These are phyloP conservation scores for Sebastiscus tertius DNA, from an alignment of 2,797 vertebrate species.

Conservation along the genomic window DNA sequence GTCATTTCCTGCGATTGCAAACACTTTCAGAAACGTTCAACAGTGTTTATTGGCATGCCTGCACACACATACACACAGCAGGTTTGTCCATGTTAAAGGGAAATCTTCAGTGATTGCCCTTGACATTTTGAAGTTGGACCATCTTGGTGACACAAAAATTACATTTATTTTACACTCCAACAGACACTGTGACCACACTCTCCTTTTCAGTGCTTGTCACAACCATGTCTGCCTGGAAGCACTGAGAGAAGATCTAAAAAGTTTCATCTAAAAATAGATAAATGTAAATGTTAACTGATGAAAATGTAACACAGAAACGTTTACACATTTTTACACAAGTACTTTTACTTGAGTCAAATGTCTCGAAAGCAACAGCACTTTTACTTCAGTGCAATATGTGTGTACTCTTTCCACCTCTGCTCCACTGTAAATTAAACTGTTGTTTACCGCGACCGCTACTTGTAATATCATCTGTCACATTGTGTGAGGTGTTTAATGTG, in stretches of 20 bases:
- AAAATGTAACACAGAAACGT: too few relatives aligned
- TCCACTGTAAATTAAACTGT: not conserved
- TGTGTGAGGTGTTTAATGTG: not conserved
- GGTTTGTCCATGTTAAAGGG: slow-evolving; percentile 5
- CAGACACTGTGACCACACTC: not conserved
- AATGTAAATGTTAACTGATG: not conserved
- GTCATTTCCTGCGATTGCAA: slow-evolving; percentile 18
- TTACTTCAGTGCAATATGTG: too few relatives aligned
- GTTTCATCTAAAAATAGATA: not conserved
- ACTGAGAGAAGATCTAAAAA: not conserved
- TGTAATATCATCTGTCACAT: not conserved
- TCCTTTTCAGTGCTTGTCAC: not conserved
- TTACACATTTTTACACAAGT: too few relatives aligned
- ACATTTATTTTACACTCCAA: slow-evolving; percentile 18
- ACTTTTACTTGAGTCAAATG: too few relatives aligned
- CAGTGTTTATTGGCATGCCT: not conserved
- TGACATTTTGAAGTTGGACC: slow-evolving; percentile 30
- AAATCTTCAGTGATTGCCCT: not conserved
- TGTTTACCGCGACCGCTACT: too few relatives aligned
- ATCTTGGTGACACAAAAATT: slow-evolving; percentile 35
- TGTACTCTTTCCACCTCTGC: too few relatives aligned
- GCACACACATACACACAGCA: not conserved
- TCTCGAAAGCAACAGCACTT: too few relatives aligned
- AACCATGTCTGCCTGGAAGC: not conserved
- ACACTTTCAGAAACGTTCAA: slow-evolving; percentile 11